Evolutionary conservation across 2,888 invertebrate genomes (phyloP).

Genomic region (Dryococelus australis): DNA sequence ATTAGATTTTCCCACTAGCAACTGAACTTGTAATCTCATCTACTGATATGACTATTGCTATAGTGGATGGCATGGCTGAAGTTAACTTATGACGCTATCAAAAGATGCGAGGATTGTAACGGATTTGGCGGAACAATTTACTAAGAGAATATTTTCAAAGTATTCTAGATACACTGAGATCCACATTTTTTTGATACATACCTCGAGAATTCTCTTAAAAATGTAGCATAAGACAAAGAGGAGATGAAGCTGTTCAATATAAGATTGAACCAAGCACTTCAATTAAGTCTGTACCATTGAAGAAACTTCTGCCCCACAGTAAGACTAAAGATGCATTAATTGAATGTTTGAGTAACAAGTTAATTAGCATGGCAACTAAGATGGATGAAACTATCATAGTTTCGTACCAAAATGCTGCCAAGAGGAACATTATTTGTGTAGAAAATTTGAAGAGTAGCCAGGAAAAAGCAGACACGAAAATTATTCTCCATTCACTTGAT

Average conservation of each 20-base stretch:
- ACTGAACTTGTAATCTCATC: neutral
- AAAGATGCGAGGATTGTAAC: neutral
- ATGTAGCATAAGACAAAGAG: neutral
- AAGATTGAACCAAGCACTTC: slow-evolving; percentile 1
- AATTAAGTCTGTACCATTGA: slow-evolving; percentile 7
- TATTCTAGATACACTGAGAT: neutral
- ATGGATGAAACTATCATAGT: neutral
- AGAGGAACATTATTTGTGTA: neutral
- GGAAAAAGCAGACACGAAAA: neutral
- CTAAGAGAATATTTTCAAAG: neutral
- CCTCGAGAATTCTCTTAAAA: neutral
- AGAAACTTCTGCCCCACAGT: neutral
- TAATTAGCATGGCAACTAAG: neutral
- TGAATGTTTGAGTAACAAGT: neutral
- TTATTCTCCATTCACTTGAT: neutral
- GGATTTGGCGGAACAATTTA: neutral
- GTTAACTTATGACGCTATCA: no score
- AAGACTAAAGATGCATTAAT: neutral
- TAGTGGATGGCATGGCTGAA: no score
- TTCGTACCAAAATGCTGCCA: neutral
- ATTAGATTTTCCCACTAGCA: neutral
- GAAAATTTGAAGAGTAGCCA: neutral
- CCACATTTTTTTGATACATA: no score
- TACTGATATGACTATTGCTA: neutral
- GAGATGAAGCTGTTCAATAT: neutral